These are phyloP conservation scores for Dynastes maya DNA, from an alignment of 2,888 invertebrate genomes.

Conservation along the genomic window DNA sequence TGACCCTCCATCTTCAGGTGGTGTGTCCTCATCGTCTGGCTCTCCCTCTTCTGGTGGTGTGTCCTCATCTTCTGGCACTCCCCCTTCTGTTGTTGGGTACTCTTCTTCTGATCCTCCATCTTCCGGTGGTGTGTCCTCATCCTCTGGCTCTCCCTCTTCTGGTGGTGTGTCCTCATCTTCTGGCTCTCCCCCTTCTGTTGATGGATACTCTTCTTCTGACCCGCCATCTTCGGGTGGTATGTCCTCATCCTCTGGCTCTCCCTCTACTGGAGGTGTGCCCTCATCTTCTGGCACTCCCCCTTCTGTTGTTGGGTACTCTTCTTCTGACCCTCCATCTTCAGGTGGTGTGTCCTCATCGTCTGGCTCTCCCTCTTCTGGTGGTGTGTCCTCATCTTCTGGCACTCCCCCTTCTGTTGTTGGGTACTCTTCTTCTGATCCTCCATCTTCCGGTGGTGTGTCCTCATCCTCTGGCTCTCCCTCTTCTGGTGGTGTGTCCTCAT, in stretches of 20 bases:
- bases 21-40: constrained; percentile 9
- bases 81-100: neutral
- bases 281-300: neutral
- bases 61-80: neutral
- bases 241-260: neutral
- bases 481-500: neutral
- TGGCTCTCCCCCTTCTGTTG: neutral
- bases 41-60: neutral
- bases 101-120: neutral
- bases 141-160: neutral
- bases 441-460: too few species aligned
- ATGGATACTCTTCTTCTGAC: constrained; percentile 3
- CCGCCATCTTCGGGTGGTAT: neutral
- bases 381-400: too few species aligned
- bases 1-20: neutral
- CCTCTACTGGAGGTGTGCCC: neutral
- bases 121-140: neutral
- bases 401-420: too few species aligned
- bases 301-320: neutral
- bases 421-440: too few species aligned
- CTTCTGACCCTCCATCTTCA: neutral
- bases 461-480: too few species aligned
- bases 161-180: constrained; percentile 4
- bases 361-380: neutral
- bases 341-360: neutral